Evolutionary conservation across 2,888 invertebrate genomes (phyloP).

Genomic region (Rhingia campestris): DNA sequence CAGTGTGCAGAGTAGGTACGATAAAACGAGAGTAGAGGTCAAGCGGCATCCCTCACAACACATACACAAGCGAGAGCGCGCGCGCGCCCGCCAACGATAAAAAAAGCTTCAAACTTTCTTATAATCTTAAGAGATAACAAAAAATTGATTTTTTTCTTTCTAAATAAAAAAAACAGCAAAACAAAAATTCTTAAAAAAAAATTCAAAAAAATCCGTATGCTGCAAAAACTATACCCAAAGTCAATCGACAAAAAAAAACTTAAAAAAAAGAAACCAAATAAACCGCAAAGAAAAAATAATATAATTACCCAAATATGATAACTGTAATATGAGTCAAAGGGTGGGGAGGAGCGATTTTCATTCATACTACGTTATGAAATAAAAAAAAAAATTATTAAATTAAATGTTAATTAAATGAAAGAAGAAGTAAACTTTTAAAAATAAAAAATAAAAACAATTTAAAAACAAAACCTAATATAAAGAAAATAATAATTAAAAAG

Average conservation of each 20-base stretch:
- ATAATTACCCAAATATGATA: conserved; percentile 30
- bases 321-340: neutral
- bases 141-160: conserved; percentile 56
- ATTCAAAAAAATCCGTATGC: conserved; percentile 38
- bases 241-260: conserved; percentile 61
- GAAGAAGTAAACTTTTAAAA: conserved; percentile 57
- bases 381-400: conserved; percentile 45
- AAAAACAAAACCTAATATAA: conserved; percentile 54
- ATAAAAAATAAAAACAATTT: conserved; percentile 40
- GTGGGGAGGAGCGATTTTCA: conserved; percentile 31
- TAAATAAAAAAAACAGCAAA: conserved; percentile 50
- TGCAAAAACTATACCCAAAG: conserved; percentile 30
- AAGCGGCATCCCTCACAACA: conserved; percentile 19
- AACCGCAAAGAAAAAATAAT: neutral
- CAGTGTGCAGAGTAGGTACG: conserved; percentile 4
- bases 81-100: conserved; percentile 47
- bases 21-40: conserved; percentile 8
- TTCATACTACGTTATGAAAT: conserved; percentile 56
- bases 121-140: conserved; percentile 56
- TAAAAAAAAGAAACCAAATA: conserved; percentile 25
- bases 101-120: conserved; percentile 63
- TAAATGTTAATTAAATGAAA: conserved; percentile 51
- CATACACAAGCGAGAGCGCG: too few species aligned
- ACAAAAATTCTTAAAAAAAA: conserved; percentile 45
- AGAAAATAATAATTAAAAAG: conserved; percentile 26